A percentile compares a stretch with the other conserved stretches of the same genome.
phyloP scores from a whole-genome alignment of 2,888 invertebrate species.

The Hyppa rectilinea region DNA sequence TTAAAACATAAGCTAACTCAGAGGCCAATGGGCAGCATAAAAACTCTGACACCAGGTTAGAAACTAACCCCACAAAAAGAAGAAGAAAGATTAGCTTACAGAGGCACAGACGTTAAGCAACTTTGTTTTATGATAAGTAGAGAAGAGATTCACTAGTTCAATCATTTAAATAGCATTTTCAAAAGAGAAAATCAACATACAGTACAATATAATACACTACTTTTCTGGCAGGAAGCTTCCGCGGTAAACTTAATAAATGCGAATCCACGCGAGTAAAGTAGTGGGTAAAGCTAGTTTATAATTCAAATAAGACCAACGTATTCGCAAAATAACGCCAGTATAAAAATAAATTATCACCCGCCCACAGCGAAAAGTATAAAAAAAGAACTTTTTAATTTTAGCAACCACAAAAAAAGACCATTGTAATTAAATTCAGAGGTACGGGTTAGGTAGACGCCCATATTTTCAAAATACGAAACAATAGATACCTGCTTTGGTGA shows the following conservation, averaged over 20 bases:
- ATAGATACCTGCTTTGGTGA: slow-evolving; percentile 52
- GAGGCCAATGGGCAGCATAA: too few species aligned
- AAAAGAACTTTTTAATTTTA: slow-evolving; percentile 62
- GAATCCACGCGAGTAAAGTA: slow-evolving; percentile 40
- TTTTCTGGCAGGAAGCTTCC: slow-evolving; percentile 12
- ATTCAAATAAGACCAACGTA: slow-evolving; percentile 54
- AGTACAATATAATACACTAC: not conserved
- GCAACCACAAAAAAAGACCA: slow-evolving; percentile 47
- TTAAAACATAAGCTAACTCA: too few species aligned
- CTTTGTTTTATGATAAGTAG: too few species aligned
- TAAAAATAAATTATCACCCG: slow-evolving; percentile 61
- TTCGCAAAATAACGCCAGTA: slow-evolving; percentile 53
- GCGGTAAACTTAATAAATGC: slow-evolving; percentile 41
- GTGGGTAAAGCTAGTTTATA: slow-evolving; percentile 50
- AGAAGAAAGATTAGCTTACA: too few species aligned
- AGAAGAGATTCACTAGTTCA: not conserved
- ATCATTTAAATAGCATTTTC: not conserved
- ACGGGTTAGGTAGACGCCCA: slow-evolving; percentile 27
- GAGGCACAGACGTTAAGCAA: too few species aligned
- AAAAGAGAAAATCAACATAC: not conserved
- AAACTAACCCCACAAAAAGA: too few species aligned
- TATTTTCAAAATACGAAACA: slow-evolving; percentile 44
- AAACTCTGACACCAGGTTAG: too few species aligned
- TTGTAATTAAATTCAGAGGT: slow-evolving; percentile 57
- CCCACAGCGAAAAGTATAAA: slow-evolving; percentile 50